Base-by-base conservation (phyloP, 2,797 vertebrate species). In the Alosa sapidissima region DNA sequence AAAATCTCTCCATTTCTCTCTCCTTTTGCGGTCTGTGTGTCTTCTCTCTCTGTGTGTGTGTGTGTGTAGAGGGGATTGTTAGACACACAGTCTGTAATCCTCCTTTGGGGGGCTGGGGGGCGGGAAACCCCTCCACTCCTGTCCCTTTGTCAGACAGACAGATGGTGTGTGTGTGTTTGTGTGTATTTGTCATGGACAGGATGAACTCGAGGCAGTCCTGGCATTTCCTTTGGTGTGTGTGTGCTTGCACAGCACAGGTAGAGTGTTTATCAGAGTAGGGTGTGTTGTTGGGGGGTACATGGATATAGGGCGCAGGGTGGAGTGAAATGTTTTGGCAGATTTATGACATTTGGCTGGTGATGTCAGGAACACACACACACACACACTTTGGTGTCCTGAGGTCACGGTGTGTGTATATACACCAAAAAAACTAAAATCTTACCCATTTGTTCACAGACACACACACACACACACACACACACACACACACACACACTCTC, bases 311-410 rank as follows among this genome's bases (percentile, higher is more conserved):
- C 1, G 13, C 28, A 41, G 65, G 65, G 65, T 72, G 65, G 65
- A 72, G 65, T 72, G 65, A 11, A 72, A 72, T 28, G 4, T 11
- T 5, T 10, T 45, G 84, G 81, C 90, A 90, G 88, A 92, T 92
- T 72, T 72, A 72, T 2, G 65, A 36, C 10, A 16, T 72, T 72
- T 72, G 33, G 65, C 28, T 72, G 28, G 28, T 72, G 65, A 72
- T 72, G 65, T 14, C 65, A 72, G 10, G 28, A 28, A 72, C 33
- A 41, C 33, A 65, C 81, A 45, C n/a, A 75, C 68, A 75, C 68
- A 19, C 68, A 41, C 33, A 28, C 28, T 28, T 28, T 58, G 55
- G 49, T 21, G 55, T n/a, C 55, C 55, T 58, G 55, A 19, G 55
- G 55, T 58, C 55, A 58, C 19, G 21, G 33, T 82, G 49, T 82